Evolutionary conservation across 2,888 invertebrate genomes (phyloP).

Genomic region (Onthophagus sagittarius): DNA sequence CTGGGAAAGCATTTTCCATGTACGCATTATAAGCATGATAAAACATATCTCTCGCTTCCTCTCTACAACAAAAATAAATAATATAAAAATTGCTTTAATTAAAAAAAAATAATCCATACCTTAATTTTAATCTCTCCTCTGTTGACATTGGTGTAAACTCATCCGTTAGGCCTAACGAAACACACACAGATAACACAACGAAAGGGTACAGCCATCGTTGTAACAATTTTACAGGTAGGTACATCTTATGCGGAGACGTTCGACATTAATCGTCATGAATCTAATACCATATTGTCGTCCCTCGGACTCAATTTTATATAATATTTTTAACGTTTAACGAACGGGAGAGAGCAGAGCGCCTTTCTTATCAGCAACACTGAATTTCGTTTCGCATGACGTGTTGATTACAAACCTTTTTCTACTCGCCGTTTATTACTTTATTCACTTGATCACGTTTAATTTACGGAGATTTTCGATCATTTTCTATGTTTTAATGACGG

Average conservation of each 20-base stretch:
- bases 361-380: not conserved
- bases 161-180: slow-evolving; percentile 14
- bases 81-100: not conserved
- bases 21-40: slow-evolving; percentile 94
- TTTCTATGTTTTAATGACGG: not conserved
- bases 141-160: slow-evolving; percentile 31
- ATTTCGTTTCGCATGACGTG: not conserved
- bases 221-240: not conserved
- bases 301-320: not conserved
- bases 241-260: not conserved
- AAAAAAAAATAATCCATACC: slow-evolving; percentile 26
- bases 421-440: not conserved
- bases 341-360: no score
- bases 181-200: slow-evolving; percentile 4
- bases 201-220: slow-evolving; percentile 13
- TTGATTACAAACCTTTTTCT: not conserved
- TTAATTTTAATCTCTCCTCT: slow-evolving; percentile 32
- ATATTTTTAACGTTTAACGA: no score
- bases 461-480: not conserved
- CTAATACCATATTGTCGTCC: not conserved
- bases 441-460: not conserved
- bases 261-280: not conserved
- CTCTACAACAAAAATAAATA: slow-evolving; percentile 55
- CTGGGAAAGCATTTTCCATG: slow-evolving; percentile 97
- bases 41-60: slow-evolving; percentile 92